Conservation (phyloP, 2,113 vertebrate genomes). For the Lagopus muta region DNA sequence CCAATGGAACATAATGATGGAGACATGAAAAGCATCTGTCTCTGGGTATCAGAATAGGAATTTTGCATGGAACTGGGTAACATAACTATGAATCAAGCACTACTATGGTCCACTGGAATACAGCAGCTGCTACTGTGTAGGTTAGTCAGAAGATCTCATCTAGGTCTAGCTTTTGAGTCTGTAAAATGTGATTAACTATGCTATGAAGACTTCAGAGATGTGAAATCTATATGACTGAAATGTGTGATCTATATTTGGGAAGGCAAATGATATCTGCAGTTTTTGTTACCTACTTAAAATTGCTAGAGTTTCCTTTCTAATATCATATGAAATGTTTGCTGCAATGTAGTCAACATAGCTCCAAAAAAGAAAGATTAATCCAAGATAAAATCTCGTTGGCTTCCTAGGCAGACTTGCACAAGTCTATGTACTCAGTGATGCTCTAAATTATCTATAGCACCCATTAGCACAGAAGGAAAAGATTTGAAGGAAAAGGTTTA, state of each 20-base stretch:
- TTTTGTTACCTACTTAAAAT: background rate
- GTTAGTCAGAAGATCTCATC: background rate
- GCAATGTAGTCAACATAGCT: background rate
- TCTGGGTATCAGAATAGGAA: background rate
- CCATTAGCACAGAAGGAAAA: slow-evolving; percentile 14
- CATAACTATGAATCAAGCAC: fast-evolving
- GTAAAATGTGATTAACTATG: background rate
- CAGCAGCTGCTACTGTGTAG: background rate
- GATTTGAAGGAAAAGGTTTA: background rate
- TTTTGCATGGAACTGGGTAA: background rate
- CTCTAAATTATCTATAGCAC: slow-evolving; percentile 28
- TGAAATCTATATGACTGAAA: background rate
- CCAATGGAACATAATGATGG: background rate
- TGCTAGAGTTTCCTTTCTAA: background rate
- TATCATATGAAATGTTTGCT: slow-evolving; percentile 10
- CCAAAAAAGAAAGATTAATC: background rate
- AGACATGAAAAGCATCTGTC: background rate
- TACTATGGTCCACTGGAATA: background rate
- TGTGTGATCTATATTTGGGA: background rate
- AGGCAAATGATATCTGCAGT: background rate
- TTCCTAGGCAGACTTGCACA: background rate
- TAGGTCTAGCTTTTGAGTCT: background rate
- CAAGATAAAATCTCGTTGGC: slow-evolving; percentile 34
- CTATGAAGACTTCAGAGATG: background rate
- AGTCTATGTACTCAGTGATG: background rate